A percentile compares a stretch with the other conserved stretches of the same genome.
Evolutionary conservation across 2,113 vertebrate species (phyloP).

Genomic region (Strix uralensis): DNA sequence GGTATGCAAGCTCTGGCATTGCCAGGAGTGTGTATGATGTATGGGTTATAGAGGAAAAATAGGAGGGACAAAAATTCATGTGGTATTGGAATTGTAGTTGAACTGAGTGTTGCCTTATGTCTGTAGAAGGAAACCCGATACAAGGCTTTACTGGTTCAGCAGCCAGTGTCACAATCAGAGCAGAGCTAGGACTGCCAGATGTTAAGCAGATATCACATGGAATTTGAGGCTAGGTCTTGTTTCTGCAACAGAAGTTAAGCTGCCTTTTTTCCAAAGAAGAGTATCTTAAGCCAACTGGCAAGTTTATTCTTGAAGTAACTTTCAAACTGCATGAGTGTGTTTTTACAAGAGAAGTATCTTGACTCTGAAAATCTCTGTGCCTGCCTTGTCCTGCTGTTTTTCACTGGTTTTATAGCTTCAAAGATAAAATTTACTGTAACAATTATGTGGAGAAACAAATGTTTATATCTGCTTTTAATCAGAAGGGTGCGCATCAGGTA

Average conservation of each 20-base stretch:
- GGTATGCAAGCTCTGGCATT: neutral
- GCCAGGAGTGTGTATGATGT: neutral
- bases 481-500: neutral
- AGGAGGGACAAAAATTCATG: neutral
- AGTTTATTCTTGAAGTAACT: neutral
- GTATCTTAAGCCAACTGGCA: neutral
- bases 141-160: neutral
- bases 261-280: constrained; percentile 5
- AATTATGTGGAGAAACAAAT: neutral
- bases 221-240: neutral
- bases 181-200: neutral
- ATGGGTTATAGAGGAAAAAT: neutral
- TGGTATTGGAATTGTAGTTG: neutral
- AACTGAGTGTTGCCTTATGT: neutral
- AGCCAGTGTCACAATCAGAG: neutral
- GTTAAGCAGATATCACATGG: neutral
- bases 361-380: neutral
- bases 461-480: neutral
- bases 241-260: constrained; percentile 35
- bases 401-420: neutral
- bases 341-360: neutral
- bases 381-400: neutral
- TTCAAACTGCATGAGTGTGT: neutral
- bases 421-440: neutral
- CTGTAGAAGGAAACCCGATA: neutral